A percentile compares a stretch with the other conserved stretches of the same genome.
These are phyloP conservation scores for Vanessa atalanta DNA, from an alignment of 1,140 invertebrate genomes.

Conservation along the genomic window DNA sequence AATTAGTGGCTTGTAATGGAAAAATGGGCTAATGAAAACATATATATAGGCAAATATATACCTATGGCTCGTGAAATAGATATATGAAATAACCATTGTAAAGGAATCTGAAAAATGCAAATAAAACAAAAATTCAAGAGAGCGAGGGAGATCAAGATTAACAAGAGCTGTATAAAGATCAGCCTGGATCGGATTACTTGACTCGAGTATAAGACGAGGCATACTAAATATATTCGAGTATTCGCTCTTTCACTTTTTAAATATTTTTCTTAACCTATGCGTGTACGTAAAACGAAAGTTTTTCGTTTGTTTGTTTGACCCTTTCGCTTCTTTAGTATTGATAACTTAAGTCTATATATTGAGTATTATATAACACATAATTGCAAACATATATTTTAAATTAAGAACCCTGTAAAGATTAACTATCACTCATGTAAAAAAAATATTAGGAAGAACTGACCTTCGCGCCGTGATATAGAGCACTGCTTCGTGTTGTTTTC, in stretches of 20 bases:
- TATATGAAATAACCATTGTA: neutral
- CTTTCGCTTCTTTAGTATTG: neutral
- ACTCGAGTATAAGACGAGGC: slow-evolving; percentile 34
- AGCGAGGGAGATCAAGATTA: slow-evolving; percentile 57
- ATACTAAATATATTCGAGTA: neutral
- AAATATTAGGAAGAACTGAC: slow-evolving; percentile 46
- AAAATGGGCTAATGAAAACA: no score
- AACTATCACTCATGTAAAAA: neutral
- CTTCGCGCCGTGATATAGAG: slow-evolving; percentile 74
- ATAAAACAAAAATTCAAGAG: neutral
- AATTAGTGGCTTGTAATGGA: no score
- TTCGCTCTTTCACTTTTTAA: slow-evolving; percentile 19
- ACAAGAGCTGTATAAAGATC: slow-evolving; percentile 51
- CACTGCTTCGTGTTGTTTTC: slow-evolving; percentile 67
- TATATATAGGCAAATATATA: neutral
- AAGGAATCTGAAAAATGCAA: neutral
- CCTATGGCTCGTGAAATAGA: neutral
- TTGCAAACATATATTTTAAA: neutral
- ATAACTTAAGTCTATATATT: neutral
- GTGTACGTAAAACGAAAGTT: neutral
- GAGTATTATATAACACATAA: no score
- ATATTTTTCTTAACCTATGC: neutral
- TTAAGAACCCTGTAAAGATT: neutral
- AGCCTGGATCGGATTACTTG: slow-evolving; percentile 51
- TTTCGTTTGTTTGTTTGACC: slow-evolving; percentile 1